These are phyloP conservation scores for Neotragus moschatus DNA, from an alignment of 2,113 vertebrate species.

Conservation along the genomic window DNA sequence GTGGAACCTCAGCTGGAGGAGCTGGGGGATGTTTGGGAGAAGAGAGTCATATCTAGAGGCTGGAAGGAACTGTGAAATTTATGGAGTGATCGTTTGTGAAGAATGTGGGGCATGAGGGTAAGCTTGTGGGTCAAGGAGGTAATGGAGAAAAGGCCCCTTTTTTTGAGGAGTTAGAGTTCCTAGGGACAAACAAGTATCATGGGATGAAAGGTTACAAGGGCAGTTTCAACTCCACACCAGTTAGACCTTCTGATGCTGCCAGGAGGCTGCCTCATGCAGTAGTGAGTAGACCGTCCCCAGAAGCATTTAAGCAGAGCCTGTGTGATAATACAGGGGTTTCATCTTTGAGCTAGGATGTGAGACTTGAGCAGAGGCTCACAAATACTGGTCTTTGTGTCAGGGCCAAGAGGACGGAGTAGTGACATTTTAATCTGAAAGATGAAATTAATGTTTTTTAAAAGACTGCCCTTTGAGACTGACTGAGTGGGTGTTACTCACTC, in stretches of 20 bases:
- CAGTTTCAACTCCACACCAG: background rate
- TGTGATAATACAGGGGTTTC: background rate
- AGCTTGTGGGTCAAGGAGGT: background rate
- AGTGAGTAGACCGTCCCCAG: background rate
- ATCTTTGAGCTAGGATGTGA: background rate
- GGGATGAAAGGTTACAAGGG: background rate
- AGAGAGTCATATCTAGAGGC: background rate
- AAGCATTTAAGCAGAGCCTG: background rate
- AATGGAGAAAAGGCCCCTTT: background rate
- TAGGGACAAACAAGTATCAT: background rate
- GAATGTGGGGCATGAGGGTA: background rate
- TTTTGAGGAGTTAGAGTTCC: background rate
- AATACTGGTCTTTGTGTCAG: background rate
- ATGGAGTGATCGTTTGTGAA: background rate
- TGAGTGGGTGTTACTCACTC: background rate
- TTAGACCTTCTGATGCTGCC: background rate
- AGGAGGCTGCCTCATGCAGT: rapidly evolving
- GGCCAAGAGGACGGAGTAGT: background rate
- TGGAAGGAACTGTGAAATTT: background rate
- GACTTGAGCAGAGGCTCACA: background rate
- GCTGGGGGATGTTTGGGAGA: background rate
- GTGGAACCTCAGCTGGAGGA: background rate
- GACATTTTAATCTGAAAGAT: background rate
- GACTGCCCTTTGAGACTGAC: background rate
- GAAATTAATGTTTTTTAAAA: background rate